phyloP scores from a whole-genome alignment of 2,797 vertebrate genomes.

The Schizopygopsis pylzovi region DNA sequence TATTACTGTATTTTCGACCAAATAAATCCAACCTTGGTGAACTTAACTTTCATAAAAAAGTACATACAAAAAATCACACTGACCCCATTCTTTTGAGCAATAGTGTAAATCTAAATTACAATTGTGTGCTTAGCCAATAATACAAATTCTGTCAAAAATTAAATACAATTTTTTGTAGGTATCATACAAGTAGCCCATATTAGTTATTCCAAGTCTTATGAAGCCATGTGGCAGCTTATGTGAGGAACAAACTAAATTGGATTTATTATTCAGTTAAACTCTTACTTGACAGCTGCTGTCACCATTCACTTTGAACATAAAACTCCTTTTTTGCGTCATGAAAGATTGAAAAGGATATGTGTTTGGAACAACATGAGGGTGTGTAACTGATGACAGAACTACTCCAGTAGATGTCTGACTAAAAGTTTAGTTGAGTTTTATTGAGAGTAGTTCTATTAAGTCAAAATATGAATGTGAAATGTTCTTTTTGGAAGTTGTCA shows the following conservation, averaged over 20 bases:
- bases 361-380: constrained; percentile 4
- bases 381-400: background rate
- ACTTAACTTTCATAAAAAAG: background rate
- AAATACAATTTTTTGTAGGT: too few relatives aligned
- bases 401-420: background rate
- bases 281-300: background rate
- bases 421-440: background rate
- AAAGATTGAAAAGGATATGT: background rate
- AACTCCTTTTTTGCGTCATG: background rate
- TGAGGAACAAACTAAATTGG: background rate
- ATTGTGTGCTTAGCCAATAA: background rate
- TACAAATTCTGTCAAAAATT: background rate
- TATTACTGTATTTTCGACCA: background rate
- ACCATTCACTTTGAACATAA: background rate
- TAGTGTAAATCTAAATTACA: background rate
- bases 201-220: background rate
- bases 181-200: background rate
- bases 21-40: background rate
- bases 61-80: background rate
- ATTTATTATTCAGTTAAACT: background rate
- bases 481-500: constrained; percentile 1
- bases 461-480: background rate
- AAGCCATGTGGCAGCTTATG: background rate
- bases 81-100: background rate
- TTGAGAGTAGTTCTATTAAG: background rate